Percentiles rank a stretch among this genome's conserved stretches.
Evolutionary conservation across 2,797 vertebrate genomes (phyloP).

Genomic region (Gouania willdenowi): DNA sequence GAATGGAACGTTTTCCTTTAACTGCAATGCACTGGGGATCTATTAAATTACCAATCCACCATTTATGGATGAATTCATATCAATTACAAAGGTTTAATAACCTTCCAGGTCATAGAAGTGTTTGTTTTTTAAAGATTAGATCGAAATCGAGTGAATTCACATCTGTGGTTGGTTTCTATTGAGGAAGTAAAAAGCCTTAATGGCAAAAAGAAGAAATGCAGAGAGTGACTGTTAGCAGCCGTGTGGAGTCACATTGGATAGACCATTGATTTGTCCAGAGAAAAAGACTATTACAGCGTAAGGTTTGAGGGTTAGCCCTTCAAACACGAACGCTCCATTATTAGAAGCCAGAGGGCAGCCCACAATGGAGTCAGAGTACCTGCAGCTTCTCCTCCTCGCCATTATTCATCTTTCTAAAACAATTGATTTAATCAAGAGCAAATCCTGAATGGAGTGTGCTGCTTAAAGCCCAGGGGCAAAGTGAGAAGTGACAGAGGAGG

Average conservation of each 20-base stretch:
- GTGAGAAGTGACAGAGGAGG: conserved; percentile 7
- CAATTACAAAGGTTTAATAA: conserved; percentile 49
- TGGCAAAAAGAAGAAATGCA: no score
- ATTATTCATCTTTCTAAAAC: conserved; percentile 37
- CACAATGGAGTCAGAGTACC: background rate
- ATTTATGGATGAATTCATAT: conserved; percentile 44
- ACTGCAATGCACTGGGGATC: conserved; percentile 7
- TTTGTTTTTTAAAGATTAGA: no score
- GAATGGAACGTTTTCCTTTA: no score
- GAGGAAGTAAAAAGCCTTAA: background rate
- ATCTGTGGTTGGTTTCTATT: background rate
- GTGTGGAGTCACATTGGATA: no score
- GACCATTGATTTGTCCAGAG: no score
- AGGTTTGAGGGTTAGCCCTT: conserved; percentile 12
- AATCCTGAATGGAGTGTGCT: conserved; percentile 56
- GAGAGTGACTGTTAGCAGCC: no score
- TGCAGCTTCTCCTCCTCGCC: conserved; percentile 7
- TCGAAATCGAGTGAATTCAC: background rate
- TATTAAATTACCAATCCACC: conserved; percentile 27
- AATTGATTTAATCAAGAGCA: conserved; percentile 49
- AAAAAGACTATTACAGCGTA: no score
- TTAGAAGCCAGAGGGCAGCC: conserved; percentile 8
- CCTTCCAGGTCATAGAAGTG: no score
- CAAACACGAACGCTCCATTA: conserved; percentile 6
- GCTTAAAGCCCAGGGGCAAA: conserved; percentile 30